Percentiles rank a stretch among this genome's conserved stretches.
phyloP scores from a whole-genome alignment of 1,140 invertebrate species.

The Venustaconcha ellipsiformis region DNA sequence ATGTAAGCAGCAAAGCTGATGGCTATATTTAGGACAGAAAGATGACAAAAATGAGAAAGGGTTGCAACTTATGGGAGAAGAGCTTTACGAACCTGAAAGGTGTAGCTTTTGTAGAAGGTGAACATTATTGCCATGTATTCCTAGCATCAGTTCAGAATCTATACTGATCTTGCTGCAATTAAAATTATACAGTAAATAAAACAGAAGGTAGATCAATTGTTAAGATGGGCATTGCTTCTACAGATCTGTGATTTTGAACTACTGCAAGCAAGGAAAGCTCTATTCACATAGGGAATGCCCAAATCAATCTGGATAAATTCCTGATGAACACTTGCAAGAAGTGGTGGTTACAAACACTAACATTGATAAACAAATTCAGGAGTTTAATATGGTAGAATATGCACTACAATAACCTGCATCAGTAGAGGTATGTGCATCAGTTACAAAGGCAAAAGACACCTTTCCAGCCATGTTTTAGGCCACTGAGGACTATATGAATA shows the following conservation, averaged over 20 bases:
- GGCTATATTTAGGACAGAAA: conserved; percentile 28
- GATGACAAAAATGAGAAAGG: conserved; percentile 22
- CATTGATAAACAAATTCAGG: too few relatives aligned
- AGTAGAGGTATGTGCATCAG: too few relatives aligned
- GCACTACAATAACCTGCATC: too few relatives aligned
- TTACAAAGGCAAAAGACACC: too few relatives aligned
- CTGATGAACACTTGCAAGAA: too few relatives aligned
- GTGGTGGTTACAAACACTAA: too few relatives aligned
- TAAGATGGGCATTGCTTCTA: conserved; percentile 24
- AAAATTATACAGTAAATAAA: conserved; percentile 8
- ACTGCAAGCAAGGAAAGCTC: conserved; percentile 3
- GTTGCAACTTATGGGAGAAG: conserved; percentile 23
- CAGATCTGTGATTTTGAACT: conserved; percentile 23
- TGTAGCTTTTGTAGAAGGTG: conserved; percentile 29
- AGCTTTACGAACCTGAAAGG: conserved; percentile 13
- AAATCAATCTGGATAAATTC: too few relatives aligned
- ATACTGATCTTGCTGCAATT: conserved; percentile 24
- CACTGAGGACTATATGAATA: too few relatives aligned
- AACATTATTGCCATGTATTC: conserved; percentile 15
- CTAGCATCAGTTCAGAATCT: conserved; percentile 21
- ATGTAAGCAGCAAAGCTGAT: conserved; percentile 15
- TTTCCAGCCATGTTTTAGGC: too few relatives aligned
- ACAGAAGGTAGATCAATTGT: conserved; percentile 5
- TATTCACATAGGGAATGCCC: conserved; percentile 8
- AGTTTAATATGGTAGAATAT: too few relatives aligned